Conservation (phyloP, 2,797 vertebrate species). For the Tenualosa ilisha region DNA sequence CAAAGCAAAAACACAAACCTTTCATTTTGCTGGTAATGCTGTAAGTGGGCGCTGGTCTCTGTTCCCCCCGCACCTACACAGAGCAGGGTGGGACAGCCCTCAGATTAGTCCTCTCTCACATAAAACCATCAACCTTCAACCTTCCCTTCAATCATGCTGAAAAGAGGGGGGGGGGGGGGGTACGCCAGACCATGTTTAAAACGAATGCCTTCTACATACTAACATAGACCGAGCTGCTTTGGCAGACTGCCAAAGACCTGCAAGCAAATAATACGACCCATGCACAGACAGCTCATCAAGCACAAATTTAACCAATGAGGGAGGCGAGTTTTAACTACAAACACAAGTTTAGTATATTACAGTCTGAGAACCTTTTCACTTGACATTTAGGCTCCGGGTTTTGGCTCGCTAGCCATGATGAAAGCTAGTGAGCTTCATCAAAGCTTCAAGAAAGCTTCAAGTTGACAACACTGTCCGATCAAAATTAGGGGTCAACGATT, state of each 20-base stretch:
- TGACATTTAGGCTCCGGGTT: neutral
- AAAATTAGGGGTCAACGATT: neutral
- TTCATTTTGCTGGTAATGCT: neutral
- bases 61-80: neutral
- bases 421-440: neutral
- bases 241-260: neutral
- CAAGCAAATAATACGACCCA: neutral
- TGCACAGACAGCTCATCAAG: neutral
- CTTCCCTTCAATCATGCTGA: neutral
- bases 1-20: neutral
- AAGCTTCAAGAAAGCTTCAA: neutral
- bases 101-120: neutral
- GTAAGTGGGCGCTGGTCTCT: neutral
- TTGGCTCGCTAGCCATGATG: neutral
- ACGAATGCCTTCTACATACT: neutral
- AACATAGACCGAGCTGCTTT: neutral
- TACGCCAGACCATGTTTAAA: neutral
- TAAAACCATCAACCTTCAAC: neutral
- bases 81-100: neutral
- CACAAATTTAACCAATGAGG: neutral
- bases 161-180: neutral
- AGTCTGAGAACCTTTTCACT: neutral
- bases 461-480: neutral
- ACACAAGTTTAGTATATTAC: neutral
- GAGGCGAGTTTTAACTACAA: neutral